Conservation (phyloP, 2,113 vertebrate genomes). For the Bothrops jararaca region DNA sequence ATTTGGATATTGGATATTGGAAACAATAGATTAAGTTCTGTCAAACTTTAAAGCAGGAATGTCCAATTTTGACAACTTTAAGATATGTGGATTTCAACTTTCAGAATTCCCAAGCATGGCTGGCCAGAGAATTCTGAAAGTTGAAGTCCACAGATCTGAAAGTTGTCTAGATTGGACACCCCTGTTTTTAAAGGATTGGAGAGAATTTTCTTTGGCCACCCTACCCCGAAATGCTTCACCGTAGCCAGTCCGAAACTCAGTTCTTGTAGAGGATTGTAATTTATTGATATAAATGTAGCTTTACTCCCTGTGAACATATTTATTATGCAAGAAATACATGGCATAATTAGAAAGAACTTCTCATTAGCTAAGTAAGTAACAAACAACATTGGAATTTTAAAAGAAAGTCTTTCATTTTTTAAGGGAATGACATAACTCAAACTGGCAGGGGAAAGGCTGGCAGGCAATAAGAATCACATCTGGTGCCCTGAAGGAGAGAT, state of each 20-base stretch:
- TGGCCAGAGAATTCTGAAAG: not conserved
- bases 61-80: not conserved
- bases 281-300: not conserved
- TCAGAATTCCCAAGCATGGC: not conserved
- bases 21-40: not conserved
- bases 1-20: not conserved
- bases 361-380: not conserved
- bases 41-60: not conserved
- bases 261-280: not conserved
- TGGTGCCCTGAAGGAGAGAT: not conserved
- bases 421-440: not conserved
- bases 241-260: not conserved
- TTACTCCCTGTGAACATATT: not conserved
- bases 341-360: not conserved
- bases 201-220: not conserved
- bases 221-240: not conserved
- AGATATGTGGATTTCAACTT: not conserved
- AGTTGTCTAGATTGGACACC: not conserved
- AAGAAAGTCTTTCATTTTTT: not conserved
- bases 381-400: not conserved
- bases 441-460: accelerated
- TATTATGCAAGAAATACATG: not conserved
- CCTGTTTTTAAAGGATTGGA: not conserved
- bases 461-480: not conserved
- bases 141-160: not conserved